These are phyloP conservation scores for Brenthis ino DNA, from an alignment of 2,888 invertebrate species.

Conservation along the genomic window DNA sequence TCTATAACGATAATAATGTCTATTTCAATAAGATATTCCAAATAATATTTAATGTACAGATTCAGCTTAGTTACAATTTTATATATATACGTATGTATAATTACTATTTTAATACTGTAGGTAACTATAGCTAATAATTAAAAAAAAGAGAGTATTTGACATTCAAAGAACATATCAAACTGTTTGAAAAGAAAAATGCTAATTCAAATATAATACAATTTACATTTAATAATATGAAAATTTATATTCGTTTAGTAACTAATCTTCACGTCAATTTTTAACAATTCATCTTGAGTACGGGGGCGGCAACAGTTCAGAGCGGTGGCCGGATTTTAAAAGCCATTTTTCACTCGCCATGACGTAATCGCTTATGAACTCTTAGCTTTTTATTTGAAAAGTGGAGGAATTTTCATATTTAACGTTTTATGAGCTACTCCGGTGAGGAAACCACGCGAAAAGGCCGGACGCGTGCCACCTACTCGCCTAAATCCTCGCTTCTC, in stretches of 20 bases:
- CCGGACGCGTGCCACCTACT: slow-evolving; percentile 29
- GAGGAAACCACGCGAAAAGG: slow-evolving; percentile 33
- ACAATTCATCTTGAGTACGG: slow-evolving; percentile 66
- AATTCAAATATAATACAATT: background rate
- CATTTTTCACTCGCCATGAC: slow-evolving; percentile 75
- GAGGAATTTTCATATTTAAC: slow-evolving; percentile 69
- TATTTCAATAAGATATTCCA: no score
- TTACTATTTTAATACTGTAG: background rate
- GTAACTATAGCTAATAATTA: background rate
- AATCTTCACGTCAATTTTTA: slow-evolving; percentile 63
- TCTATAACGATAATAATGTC: no score
- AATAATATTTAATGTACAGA: no score
- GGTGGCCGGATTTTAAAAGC: slow-evolving; percentile 64
- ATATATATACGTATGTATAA: background rate
- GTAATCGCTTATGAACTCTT: slow-evolving; percentile 75
- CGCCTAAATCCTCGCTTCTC: slow-evolving; percentile 31
- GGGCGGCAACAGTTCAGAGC: slow-evolving; percentile 51
- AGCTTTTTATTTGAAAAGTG: slow-evolving; percentile 71
- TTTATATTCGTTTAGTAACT: slow-evolving; percentile 42
- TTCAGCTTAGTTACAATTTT: no score
- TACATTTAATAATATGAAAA: slow-evolving; percentile 13
- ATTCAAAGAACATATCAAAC: no score
- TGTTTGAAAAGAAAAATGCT: no score
- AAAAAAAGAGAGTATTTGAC: no score
- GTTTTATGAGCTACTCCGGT: slow-evolving; percentile 55